phyloP scores from a whole-genome alignment of 2,888 invertebrate species.

The Elmis aenea region DNA sequence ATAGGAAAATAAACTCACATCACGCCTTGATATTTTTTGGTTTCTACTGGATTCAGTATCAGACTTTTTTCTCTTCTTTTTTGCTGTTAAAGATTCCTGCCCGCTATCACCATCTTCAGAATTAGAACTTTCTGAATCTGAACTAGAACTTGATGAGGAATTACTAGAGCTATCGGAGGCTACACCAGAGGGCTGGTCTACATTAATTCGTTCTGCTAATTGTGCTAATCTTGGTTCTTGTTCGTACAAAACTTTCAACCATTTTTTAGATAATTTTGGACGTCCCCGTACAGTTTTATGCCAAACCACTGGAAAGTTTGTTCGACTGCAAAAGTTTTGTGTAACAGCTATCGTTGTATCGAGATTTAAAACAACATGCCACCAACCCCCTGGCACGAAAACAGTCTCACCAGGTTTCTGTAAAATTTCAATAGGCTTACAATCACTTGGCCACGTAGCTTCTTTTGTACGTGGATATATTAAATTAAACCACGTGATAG shows the following conservation, averaged over 20 bases:
- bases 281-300: conserved; percentile 91
- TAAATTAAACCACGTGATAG: conserved; percentile 94
- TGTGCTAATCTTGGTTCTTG: conserved; percentile 74
- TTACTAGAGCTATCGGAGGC: conserved; percentile 94
- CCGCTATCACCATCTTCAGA: conserved; percentile 70
- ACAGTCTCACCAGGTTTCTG: conserved; percentile 97
- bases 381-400: conserved; percentile 98
- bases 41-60: conserved; percentile 42
- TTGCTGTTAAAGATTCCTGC: conserved; percentile 82
- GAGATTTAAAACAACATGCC: conserved; percentile 98
- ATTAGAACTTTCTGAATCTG: conserved; percentile 30
- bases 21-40: conserved; percentile 31
- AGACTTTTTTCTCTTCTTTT: conserved; percentile 68
- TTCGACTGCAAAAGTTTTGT: conserved; percentile 93
- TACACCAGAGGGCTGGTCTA: conserved; percentile 80
- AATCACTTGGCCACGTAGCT: conserved; percentile 87
- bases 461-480: conserved; percentile 91
- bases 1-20: conserved; percentile 28
- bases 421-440: conserved; percentile 87
- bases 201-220: conserved; percentile 77
- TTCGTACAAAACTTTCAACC: conserved; percentile 60
- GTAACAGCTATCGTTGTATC: conserved; percentile 96
- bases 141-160: conserved; percentile 60
- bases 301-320: conserved; percentile 97
- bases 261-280: conserved; percentile 92